These are phyloP conservation scores for Diploscapter pachys DNA, from an alignment of 1,140 invertebrate species.

Conservation along the genomic window DNA sequence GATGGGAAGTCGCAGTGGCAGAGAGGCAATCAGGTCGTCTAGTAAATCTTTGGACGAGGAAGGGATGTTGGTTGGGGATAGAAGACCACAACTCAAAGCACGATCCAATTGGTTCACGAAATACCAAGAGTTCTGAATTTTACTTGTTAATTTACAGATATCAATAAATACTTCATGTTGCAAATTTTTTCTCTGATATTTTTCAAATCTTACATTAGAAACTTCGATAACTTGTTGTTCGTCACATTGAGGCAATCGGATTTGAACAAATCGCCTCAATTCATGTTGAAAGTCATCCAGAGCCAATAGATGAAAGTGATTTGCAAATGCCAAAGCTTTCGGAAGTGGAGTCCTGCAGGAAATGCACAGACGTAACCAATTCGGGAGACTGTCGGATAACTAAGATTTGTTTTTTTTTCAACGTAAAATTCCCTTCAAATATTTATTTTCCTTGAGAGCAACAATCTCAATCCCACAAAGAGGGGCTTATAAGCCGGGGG, in stretches of 20 bases:
- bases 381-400: not conserved
- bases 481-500: not conserved
- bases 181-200: not conserved
- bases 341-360: not conserved
- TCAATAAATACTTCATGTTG: too few relatives aligned
- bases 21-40: not conserved
- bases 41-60: conserved; percentile 4
- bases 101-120: conserved; percentile 28
- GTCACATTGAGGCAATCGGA: conserved; percentile 23
- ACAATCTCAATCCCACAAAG: not conserved
- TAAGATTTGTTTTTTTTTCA: not conserved
- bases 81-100: conserved; percentile 17
- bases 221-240: conserved; percentile 27
- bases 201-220: not conserved
- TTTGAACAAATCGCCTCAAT: conserved; percentile 16
- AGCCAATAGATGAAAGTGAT: conserved; percentile 10
- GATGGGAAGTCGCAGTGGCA: conserved; percentile 12
- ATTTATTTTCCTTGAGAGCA: not conserved
- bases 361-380: not conserved
- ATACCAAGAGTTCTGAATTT: conserved; percentile 26
- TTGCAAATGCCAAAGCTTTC: not conserved
- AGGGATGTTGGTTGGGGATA: not conserved
- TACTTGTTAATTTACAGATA: too few relatives aligned
- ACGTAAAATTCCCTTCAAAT: conserved; percentile 4
- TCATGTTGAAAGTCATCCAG: conserved; percentile 12